phyloP scores from a whole-genome alignment of 1,140 invertebrate genomes.

The Armadillidium nasatum region DNA sequence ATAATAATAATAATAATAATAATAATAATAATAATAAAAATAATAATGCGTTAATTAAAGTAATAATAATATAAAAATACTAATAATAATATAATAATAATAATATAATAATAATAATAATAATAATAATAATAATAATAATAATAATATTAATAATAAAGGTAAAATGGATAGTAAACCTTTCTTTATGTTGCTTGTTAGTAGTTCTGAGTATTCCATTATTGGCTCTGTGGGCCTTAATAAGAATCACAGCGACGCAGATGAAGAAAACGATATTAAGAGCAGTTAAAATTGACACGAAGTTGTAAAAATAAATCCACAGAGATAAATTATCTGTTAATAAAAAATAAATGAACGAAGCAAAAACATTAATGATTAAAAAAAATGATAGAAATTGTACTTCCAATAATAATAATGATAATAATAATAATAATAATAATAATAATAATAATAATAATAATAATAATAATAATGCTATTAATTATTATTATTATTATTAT shows the following conservation, averaged over 20 bases:
- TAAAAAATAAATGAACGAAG: not conserved
- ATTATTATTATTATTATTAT: too few species aligned
- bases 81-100: not conserved
- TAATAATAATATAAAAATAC: too few species aligned
- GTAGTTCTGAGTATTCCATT: slow-evolving; percentile 23
- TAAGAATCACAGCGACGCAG: slow-evolving; percentile 20
- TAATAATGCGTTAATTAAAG: too few species aligned
- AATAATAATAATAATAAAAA: not conserved
- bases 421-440: not conserved
- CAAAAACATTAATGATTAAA: not conserved
- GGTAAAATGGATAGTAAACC: not conserved
- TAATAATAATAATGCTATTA: too few species aligned
- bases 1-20: not conserved
- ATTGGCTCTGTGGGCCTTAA: slow-evolving; percentile 27
- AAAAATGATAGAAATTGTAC: too few species aligned
- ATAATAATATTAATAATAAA: not conserved
- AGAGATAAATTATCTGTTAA: slow-evolving; percentile 6
- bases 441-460: not conserved
- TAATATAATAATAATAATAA: not conserved
- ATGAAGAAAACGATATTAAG: slow-evolving; percentile 26
- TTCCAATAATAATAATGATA: not conserved
- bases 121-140: not conserved
- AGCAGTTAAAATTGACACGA: slow-evolving; percentile 16
- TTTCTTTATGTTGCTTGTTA: slow-evolving; percentile 26
- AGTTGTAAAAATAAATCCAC: slow-evolving; percentile 28